These are phyloP conservation scores for Tretioscincus oriximinensis DNA, from an alignment of 2,113 vertebrate genomes.

Conservation along the genomic window DNA sequence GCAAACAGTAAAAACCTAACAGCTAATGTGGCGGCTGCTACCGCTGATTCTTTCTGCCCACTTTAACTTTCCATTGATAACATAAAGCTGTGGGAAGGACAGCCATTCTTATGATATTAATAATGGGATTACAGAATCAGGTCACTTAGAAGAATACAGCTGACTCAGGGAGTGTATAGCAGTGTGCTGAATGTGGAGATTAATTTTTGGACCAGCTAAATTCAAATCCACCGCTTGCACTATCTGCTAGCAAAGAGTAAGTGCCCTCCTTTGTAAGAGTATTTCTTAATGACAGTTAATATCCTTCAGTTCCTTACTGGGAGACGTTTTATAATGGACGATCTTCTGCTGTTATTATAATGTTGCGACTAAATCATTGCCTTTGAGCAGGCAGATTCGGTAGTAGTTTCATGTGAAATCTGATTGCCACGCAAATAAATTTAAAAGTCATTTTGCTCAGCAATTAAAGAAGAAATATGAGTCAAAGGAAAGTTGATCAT, in stretches of 20 bases:
- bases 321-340: slow-evolving; percentile 37
- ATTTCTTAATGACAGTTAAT: slow-evolving; percentile 53
- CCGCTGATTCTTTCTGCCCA: slow-evolving; percentile 7
- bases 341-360: slow-evolving; percentile 44
- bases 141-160: slow-evolving; percentile 77
- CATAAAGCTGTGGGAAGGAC: slow-evolving; percentile 70
- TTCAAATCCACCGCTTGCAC: slow-evolving; percentile 60
- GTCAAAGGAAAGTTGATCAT: neutral
- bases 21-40: slow-evolving; percentile 66
- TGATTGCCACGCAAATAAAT: neutral
- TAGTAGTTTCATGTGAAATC: neutral
- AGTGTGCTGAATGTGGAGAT: slow-evolving; percentile 65
- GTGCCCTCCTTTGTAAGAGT: slow-evolving; percentile 44
- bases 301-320: slow-evolving; percentile 9
- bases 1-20: slow-evolving; percentile 70
- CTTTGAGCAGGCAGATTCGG: neutral
- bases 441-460: neutral
- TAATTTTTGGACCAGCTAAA: slow-evolving; percentile 65
- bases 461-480: neutral
- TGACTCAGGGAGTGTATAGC: slow-evolving; percentile 71
- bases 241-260: slow-evolving; percentile 57
- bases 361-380: neutral
- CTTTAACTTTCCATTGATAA: slow-evolving; percentile 72
- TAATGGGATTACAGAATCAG: slow-evolving; percentile 81
- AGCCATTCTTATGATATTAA: slow-evolving; percentile 80